Conservation (phyloP, 1,140 invertebrate species). For the Zaprionus nigranus region DNA sequence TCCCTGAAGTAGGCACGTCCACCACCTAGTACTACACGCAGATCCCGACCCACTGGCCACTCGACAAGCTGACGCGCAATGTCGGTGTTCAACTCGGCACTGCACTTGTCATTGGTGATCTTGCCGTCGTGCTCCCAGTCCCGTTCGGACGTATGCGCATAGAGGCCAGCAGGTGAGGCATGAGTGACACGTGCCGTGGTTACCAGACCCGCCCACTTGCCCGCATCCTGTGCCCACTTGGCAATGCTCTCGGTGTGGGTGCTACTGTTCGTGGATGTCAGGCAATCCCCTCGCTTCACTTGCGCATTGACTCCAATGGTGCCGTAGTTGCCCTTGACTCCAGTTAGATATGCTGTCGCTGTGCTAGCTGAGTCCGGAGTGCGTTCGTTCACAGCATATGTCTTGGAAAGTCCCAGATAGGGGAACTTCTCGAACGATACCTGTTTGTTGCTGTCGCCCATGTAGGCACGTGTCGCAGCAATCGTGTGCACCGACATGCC, state of each 20-base stretch:
- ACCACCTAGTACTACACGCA: slow-evolving; percentile 90
- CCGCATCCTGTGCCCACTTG: slow-evolving; percentile 89
- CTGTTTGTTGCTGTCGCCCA: slow-evolving; percentile 88
- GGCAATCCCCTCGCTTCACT: slow-evolving; percentile 86
- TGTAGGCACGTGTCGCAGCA: slow-evolving; percentile 88
- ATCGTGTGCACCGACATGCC: slow-evolving; percentile 92
- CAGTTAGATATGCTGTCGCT: slow-evolving; percentile 91
- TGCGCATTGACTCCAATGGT: slow-evolving; percentile 90
- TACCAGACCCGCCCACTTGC: slow-evolving; percentile 90
- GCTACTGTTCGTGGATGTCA: slow-evolving; percentile 65
- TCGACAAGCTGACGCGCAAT: slow-evolving; percentile 91
- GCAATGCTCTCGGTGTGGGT: slow-evolving; percentile 86
- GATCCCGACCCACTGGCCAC: slow-evolving; percentile 87
- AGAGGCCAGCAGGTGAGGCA: slow-evolving; percentile 92
- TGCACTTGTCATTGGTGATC: slow-evolving; percentile 77
- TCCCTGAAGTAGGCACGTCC: slow-evolving; percentile 89
- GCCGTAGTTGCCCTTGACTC: slow-evolving; percentile 91
- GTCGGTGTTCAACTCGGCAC: slow-evolving; percentile 85
- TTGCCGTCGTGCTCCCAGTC: slow-evolving; percentile 91
- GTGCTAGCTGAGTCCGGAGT: slow-evolving; percentile 92
- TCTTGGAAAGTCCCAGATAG: slow-evolving; percentile 89
- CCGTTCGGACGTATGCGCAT: slow-evolving; percentile 91
- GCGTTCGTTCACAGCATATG: slow-evolving; percentile 91
- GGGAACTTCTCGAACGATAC: slow-evolving; percentile 91
- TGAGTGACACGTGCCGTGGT: slow-evolving; percentile 93